A percentile compares a stretch with the other conserved stretches of the same genome.
phyloP scores from a whole-genome alignment of 2,113 vertebrate species.

The Seriola rivoliana region DNA sequence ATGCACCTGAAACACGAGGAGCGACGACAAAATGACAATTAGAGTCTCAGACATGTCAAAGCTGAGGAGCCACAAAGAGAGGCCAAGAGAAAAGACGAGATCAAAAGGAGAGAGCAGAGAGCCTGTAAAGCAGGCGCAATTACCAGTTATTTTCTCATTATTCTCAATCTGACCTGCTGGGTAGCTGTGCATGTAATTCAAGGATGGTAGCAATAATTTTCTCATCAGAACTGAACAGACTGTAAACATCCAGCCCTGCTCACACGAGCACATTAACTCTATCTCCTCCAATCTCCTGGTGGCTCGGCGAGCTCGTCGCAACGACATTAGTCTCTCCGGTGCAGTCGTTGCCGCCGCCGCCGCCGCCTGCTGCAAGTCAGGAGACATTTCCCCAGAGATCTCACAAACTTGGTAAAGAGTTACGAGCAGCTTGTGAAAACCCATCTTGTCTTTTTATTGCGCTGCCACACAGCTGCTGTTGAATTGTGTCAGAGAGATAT shows the following conservation, averaged over 20 bases:
- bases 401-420: conserved; percentile 36
- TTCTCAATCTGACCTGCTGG: conserved; percentile 21
- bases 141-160: conserved; percentile 19
- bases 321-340: neutral
- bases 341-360: conserved; percentile 1
- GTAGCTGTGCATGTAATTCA: neutral
- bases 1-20: conserved; percentile 19
- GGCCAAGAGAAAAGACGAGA: neutral
- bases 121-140: conserved; percentile 22
- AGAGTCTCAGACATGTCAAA: neutral
- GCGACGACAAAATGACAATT: neutral
- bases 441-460: conserved; percentile 29
- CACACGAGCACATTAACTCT: neutral
- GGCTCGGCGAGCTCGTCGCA: neutral
- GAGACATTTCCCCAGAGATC: conserved; percentile 33
- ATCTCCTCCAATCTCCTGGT: too few species aligned
- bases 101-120: conserved; percentile 18
- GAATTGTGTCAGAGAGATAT: conserved; percentile 17
- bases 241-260: neutral
- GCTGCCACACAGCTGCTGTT: conserved; percentile 44
- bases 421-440: conserved; percentile 8
- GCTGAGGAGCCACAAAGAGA: neutral
- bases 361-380: neutral
- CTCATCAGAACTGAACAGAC: neutral
- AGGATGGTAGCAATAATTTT: neutral